These are phyloP conservation scores for Cricetomys ansorgei DNA, from an alignment of 2,113 vertebrate species.

Conservation along the genomic window DNA sequence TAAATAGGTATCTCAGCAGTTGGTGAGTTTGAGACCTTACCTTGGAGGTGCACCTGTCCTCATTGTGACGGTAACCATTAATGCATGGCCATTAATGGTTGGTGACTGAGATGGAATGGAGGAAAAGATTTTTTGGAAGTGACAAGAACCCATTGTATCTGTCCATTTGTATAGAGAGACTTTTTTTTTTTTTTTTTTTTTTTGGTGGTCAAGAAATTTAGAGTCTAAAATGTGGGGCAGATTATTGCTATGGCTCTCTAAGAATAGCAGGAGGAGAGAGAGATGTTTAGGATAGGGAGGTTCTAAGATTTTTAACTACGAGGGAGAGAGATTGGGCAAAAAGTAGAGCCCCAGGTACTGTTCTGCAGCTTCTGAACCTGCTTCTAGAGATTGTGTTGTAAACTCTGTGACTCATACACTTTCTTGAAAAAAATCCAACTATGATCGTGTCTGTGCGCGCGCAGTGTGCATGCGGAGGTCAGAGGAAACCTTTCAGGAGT, in stretches of 20 bases:
- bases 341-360: neutral
- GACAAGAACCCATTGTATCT: neutral
- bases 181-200: neutral
- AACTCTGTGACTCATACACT: neutral
- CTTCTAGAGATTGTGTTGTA: neutral
- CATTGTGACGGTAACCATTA: neutral
- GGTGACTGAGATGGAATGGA: neutral
- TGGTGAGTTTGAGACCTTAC: too few relatives aligned
- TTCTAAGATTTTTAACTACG: constrained; percentile 33
- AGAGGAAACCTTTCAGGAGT: neutral
- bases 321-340: neutral
- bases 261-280: constrained; percentile 15
- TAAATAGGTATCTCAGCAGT: too few relatives aligned
- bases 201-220: constrained; percentile 8
- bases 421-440: neutral
- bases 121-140: constrained; percentile 7
- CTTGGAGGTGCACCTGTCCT: neutral
- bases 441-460: neutral
- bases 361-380: neutral
- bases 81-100: neutral
- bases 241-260: neutral
- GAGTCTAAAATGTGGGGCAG: neutral
- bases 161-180: neutral
- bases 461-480: neutral
- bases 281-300: neutral